Evolutionary conservation across 2,113 vertebrate genomes (phyloP), one percentile per base, ranked within the genome.

Genomic region (Oenanthe melanoleuca): DNA sequence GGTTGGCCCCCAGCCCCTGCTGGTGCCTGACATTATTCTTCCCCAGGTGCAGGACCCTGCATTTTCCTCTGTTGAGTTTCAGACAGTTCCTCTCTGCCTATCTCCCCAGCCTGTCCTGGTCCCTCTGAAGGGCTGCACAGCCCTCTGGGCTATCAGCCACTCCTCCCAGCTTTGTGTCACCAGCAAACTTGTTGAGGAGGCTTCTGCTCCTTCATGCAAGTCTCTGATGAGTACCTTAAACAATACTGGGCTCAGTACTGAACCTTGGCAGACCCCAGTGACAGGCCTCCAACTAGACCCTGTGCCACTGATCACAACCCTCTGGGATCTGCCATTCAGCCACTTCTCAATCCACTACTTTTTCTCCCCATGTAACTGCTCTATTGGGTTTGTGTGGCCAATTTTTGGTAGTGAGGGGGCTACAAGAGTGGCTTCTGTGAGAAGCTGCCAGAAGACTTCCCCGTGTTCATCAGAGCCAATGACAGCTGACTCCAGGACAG

Each of bases 1-100:
- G 24, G n/a, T n/a, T 0, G 0, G 59, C 9, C 7, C 19, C 8
- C 23, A 65, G 28, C 23, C 49, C n/a, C 18, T 12, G 23, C 69
- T 55, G 28, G 18, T 64, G 12, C 49, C 49, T 47, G 50, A 28
- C 9, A 28, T 64, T 64, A 23, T 19, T 73, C 15, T 6, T 73
- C n/a, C 38, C 17, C 40, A 73, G 11, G 33, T 9, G n/a, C 28
- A 73, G 40, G 18, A 73, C 28, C 18, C n/a, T 47, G 59, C 9
- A 19, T 19, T 19, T 56, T 19, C 28, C 50, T 56, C 1, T n/a
- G 15, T 0, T 56, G 40, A 24, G 34, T 10, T 47, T 74, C 40
- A 73, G 40, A 55, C 5, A 9, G 12, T 19, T 84, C 25, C 23
- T 34, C 22, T 38, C n/a, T 65, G 42, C 8, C 49, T 28, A 47